A percentile compares a stretch with the other conserved stretches of the same genome.
Conservation (phyloP, 1,140 invertebrate species). For the Heliconius hewitsoni region DNA sequence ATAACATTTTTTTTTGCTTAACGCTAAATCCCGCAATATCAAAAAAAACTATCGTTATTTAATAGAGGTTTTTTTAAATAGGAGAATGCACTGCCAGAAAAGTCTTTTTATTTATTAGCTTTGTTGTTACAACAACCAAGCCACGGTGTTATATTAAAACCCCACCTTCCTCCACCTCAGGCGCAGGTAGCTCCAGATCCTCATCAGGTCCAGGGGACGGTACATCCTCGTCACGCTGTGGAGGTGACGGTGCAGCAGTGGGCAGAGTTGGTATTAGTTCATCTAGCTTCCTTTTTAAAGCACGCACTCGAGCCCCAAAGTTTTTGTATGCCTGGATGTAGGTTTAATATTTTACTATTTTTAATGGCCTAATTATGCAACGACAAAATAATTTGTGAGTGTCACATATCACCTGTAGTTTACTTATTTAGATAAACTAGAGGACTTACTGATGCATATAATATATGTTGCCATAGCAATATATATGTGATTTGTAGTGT, state of each 20-base stretch:
- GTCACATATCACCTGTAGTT: too few species aligned
- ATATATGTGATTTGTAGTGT: too few species aligned
- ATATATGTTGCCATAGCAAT: too few species aligned
- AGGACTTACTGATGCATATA: too few species aligned
- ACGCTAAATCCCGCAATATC: not conserved
- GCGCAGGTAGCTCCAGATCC: constrained; percentile 87
- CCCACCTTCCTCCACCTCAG: constrained; percentile 41
- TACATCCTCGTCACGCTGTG: constrained; percentile 86
- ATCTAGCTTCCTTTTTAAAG: constrained; percentile 91
- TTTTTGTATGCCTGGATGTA: constrained; percentile 92
- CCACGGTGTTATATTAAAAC: not conserved
- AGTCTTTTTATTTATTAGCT: too few species aligned
- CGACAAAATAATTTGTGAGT: too few species aligned
- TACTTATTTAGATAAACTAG: too few species aligned
- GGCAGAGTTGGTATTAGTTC: constrained; percentile 86
- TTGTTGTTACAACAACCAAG: too few species aligned
- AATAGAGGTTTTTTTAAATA: too few species aligned
- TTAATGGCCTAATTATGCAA: not conserved
- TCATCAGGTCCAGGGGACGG: constrained; percentile 92
- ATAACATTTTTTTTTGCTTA: too few species aligned
- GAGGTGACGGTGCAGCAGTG: constrained; percentile 86
- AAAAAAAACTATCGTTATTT: too few species aligned
- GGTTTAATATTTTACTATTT: not conserved
- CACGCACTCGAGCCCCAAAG: constrained; percentile 92
- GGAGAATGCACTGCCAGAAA: too few species aligned